phyloP scores from a whole-genome alignment of 2,888 invertebrate genomes.

The Drosophila lutescens region DNA sequence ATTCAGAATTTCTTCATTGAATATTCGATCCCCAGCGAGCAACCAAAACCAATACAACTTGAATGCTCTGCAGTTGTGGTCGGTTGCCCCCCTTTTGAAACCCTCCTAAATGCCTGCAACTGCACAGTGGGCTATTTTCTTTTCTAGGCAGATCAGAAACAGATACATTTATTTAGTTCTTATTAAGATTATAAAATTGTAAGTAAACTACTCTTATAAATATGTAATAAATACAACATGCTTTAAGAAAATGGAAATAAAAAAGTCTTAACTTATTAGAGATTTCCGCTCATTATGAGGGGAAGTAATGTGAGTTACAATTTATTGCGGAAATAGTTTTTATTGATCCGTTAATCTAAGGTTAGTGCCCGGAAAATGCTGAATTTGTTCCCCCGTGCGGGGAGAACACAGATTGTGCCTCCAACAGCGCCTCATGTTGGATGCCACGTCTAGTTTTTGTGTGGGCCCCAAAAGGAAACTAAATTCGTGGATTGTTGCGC shows the following conservation, averaged over 20 bases:
- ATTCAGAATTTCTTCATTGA: slow-evolving; percentile 35
- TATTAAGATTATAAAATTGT: too few relatives aligned
- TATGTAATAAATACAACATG: too few relatives aligned
- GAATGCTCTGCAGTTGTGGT: slow-evolving; percentile 56
- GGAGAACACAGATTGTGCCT: slow-evolving; percentile 60
- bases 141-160: background rate
- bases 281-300: too few relatives aligned
- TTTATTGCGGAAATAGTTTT: too few relatives aligned
- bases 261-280: too few relatives aligned
- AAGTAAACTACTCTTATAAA: too few relatives aligned
- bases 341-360: too few relatives aligned
- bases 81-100: slow-evolving; percentile 17
- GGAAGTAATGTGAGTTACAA: too few relatives aligned
- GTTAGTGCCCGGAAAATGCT: background rate
- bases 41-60: slow-evolving; percentile 42
- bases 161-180: background rate
- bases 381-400: background rate
- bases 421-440: slow-evolving; percentile 45
- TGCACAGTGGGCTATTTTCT: slow-evolving; percentile 6
- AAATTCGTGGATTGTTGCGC: slow-evolving; percentile 78
- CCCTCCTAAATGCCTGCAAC: slow-evolving; percentile 29
- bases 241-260: too few relatives aligned
- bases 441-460: slow-evolving; percentile 69
- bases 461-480: slow-evolving; percentile 71
- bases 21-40: slow-evolving; percentile 41